Base-by-base conservation (phyloP, 2,113 vertebrate species). In the Panthera uncia region DNA sequence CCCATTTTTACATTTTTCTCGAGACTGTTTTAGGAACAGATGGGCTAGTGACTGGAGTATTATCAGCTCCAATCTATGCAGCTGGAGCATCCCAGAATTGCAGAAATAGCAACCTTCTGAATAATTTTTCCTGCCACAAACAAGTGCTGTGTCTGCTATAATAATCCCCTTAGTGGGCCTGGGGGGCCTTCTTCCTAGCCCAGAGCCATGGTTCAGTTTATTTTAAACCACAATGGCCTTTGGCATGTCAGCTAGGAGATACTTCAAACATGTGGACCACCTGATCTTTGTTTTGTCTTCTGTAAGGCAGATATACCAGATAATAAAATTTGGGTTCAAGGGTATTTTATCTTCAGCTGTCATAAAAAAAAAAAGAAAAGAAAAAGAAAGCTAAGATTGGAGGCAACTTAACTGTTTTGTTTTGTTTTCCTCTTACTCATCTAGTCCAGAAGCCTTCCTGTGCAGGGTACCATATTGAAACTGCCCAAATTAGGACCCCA, bases 81-180 rank as follows among this genome's bases (percentile, higher is more conserved):
- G 98, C 98, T 98, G 98, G 98, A 98, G 97, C 68, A 63, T 98
- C 90, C 97, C 76, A 97, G 93, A 97, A 91, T 31, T 95, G 98
- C 98, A 98, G 98, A 95, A 98, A 98, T 97, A 98, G 98, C 96
- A 78, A 89, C 91, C 96, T 89, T 95, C 97, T 98, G 98, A 97
- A 98, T 45, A 97, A 98, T 95, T 96, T 45, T 93, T 97, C 96
- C 96, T 96, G 93, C 98, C 98, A 94, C 98, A 97, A 98, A 98
- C 98, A 98, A 99, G 98, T 98, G 98, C 98, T 68, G 97, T 89
- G 95, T 76, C 48, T 91, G 94, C 97, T 89, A 90, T 63, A 97
- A 98, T 85, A 95, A 93, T 94, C 95, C 95, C 97, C 97, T 95
- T 5, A 61, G 89, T 0, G 92, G 95, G 97, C 50, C 96, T 92